Evolutionary conservation across 2,797 vertebrate genomes (phyloP).

Genomic region (Sternotherus odoratus): DNA sequence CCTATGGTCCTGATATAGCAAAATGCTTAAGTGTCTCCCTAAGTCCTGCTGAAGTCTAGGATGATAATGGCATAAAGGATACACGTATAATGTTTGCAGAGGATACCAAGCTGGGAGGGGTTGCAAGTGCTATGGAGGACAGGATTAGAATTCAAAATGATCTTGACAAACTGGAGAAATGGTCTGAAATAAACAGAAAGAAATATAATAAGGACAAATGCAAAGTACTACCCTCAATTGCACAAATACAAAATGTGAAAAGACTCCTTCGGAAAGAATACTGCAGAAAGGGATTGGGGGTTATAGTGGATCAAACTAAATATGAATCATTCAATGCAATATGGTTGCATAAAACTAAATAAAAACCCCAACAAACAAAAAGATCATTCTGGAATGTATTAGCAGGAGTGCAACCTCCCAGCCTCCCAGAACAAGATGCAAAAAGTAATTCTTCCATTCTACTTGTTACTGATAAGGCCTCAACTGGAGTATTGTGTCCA

Average conservation of each 20-base stretch:
- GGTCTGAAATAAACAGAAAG: background rate
- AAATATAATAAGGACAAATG: background rate
- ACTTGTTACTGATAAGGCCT: background rate
- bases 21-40: background rate
- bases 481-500: background rate
- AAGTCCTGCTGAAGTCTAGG: background rate
- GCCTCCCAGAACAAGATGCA: background rate
- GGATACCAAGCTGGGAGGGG: background rate
- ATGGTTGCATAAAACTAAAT: background rate
- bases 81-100: background rate
- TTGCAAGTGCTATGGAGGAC: background rate
- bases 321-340: background rate
- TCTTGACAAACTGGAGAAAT: background rate
- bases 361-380: no score
- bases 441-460: background rate
- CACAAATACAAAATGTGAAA: background rate
- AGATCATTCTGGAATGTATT: background rate
- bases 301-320: background rate
- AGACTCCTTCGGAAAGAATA: background rate
- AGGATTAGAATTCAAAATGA: background rate
- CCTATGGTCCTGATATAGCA: background rate
- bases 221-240: background rate
- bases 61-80: background rate
- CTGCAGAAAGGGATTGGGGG: background rate
- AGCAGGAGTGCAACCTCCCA: background rate